phyloP scores from a whole-genome alignment of 2,888 invertebrate species.

The Erannis defoliaria region DNA sequence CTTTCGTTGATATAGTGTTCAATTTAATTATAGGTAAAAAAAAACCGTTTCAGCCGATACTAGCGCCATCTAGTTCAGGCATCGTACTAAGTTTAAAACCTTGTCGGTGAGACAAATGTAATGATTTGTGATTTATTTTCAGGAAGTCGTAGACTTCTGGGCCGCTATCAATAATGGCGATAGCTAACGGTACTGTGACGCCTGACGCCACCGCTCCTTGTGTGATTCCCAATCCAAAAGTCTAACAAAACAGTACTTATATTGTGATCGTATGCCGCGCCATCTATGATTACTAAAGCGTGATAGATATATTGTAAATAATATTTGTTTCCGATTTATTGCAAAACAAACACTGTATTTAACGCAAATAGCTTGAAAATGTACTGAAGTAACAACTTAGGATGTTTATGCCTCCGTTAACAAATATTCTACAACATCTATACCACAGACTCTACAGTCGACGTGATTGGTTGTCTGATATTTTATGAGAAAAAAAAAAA shows the following conservation, averaged over 20 bases:
- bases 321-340: slow-evolving; percentile 1
- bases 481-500: no score
- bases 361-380: background rate
- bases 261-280: slow-evolving; percentile 4
- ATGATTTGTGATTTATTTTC: slow-evolving; percentile 55
- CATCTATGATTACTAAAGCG: slow-evolving; percentile 30
- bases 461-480: no score
- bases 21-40: no score
- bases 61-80: background rate
- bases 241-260: slow-evolving; percentile 18
- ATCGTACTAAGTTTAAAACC: background rate
- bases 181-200: slow-evolving; percentile 76
- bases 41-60: no score
- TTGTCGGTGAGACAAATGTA: background rate
- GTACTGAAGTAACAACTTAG: background rate
- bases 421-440: background rate
- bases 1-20: no score
- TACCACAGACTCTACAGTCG: no score
- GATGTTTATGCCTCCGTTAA: background rate
- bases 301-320: slow-evolving; percentile 19
- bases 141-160: slow-evolving; percentile 88
- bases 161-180: slow-evolving; percentile 83
- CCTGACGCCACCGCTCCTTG: slow-evolving; percentile 34
- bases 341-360: background rate
- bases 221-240: slow-evolving; percentile 45